phyloP scores from a whole-genome alignment of 2,113 vertebrate species.

The Pygoscelis adeliae region DNA sequence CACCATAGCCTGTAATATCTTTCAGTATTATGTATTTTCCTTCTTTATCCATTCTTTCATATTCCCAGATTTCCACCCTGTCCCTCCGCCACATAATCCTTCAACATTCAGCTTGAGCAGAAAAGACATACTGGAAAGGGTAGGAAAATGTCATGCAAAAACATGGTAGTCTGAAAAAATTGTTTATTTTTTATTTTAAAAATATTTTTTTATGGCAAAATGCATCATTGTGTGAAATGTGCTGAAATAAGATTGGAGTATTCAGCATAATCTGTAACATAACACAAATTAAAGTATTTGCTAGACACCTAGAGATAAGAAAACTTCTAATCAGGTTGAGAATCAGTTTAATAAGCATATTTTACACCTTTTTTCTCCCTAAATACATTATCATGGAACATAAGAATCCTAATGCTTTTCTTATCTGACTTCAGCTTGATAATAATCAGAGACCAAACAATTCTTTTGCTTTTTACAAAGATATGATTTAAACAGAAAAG shows the following conservation, averaged over 20 bases:
- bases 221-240: background rate
- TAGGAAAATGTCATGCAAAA: background rate
- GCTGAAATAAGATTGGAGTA: background rate
- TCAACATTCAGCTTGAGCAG: background rate
- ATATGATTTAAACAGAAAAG: slow-evolving; percentile 23
- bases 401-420: slow-evolving; percentile 26
- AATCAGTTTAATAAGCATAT: slow-evolving; percentile 49
- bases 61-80: background rate
- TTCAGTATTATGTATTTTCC: background rate
- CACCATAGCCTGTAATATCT: background rate
- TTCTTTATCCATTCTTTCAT: background rate
- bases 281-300: slow-evolving; percentile 48
- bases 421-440: slow-evolving; percentile 31
- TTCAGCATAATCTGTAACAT: slow-evolving; percentile 9
- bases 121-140: background rate
- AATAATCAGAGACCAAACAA: slow-evolving; percentile 36
- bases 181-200: background rate
- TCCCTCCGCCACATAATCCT: background rate
- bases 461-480: slow-evolving; percentile 15
- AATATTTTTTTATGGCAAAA: background rate
- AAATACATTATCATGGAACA: slow-evolving; percentile 17
- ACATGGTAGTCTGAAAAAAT: background rate
- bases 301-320: slow-evolving; percentile 27
- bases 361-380: slow-evolving; percentile 31
- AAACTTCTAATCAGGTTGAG: background rate